These are phyloP conservation scores for Choloepus hoffmanni DNA, from an alignment of 2,113 vertebrate genomes.

Conservation along the genomic window DNA sequence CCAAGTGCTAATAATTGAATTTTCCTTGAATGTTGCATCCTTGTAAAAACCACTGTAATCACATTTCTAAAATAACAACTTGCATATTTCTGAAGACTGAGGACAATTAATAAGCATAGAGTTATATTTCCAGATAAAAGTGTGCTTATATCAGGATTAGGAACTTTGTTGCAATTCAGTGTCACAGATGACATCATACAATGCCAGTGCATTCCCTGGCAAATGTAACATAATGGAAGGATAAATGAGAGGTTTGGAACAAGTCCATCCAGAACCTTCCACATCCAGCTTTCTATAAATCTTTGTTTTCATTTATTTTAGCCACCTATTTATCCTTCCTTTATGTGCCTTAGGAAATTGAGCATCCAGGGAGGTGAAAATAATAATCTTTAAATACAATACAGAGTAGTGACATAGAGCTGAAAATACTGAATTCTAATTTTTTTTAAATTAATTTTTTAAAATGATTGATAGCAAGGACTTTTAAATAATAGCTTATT, in stretches of 20 bases:
- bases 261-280: not conserved
- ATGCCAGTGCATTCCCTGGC: not conserved
- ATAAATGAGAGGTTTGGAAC: not conserved
- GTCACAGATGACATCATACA: not conserved
- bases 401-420: not conserved
- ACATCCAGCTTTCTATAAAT: not conserved
- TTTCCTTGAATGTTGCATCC: slow-evolving; percentile 28
- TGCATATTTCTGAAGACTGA: not conserved
- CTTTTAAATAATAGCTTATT: not conserved
- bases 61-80: slow-evolving; percentile 42
- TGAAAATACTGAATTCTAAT: slow-evolving; percentile 1
- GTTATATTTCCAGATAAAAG: slow-evolving; percentile 5
- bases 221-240: not conserved
- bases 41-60: not conserved
- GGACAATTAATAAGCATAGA: not conserved
- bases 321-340: not conserved
- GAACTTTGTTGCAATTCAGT: not conserved
- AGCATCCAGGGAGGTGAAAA: not conserved
- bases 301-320: slow-evolving; percentile 42
- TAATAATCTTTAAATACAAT: not conserved
- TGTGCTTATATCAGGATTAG: not conserved
- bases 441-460: not conserved
- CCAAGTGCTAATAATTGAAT: slow-evolving; percentile 31
- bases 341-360: not conserved
- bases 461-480: not conserved